Base-by-base conservation (phyloP, 2,113 vertebrate species). In the Protobothrops flavoviridis region DNA sequence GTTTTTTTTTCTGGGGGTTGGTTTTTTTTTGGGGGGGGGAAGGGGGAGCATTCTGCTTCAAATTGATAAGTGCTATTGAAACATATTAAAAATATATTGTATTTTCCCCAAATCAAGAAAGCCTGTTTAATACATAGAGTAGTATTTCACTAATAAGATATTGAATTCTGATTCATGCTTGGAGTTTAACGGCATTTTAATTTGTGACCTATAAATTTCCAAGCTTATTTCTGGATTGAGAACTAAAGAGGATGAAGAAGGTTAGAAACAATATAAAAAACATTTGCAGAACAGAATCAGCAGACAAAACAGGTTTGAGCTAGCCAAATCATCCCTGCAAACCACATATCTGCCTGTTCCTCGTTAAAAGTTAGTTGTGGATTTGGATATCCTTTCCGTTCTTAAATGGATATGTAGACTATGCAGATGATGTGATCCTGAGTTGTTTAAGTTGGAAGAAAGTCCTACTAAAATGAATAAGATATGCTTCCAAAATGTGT, bases 1-100 rank as follows among this genome's bases (percentile, higher is more conserved):
- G 7, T 11, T 56, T 64, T 0, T 5, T 5, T 5, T 87, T 0
- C 12, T 21, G 29, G 21, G 11, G 17, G 11, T 0, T 21, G 26
- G 85, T 1, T 8, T 61, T 61, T 87, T 64, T 57, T 74, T 17
- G 15, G 39, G 24, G 92, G 0, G 3, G 11, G 56, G 87, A 0
- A 0, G 2, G 59, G 57, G 13, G 1, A 23, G 33, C 33, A 93
- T 64, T 29, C 81, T 21, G 24, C 21, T 85, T 88, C 69, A 29
- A 33, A n/a, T 5, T 53, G 52, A 29, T 92, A 85, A 74, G 3
- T 88, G 6, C 86, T 69, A 33, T 21, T 74, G 50, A 29, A 52
- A 74, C 59, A 61, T 55, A 55, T 24, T 43, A 39, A 45, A 48
- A 43, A 23, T 39, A 33, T 24, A 91, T 43, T 55, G 21, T 7